Evolutionary conservation across 2,888 invertebrate species (phyloP).

Genomic region (Allolobophora icterica): DNA sequence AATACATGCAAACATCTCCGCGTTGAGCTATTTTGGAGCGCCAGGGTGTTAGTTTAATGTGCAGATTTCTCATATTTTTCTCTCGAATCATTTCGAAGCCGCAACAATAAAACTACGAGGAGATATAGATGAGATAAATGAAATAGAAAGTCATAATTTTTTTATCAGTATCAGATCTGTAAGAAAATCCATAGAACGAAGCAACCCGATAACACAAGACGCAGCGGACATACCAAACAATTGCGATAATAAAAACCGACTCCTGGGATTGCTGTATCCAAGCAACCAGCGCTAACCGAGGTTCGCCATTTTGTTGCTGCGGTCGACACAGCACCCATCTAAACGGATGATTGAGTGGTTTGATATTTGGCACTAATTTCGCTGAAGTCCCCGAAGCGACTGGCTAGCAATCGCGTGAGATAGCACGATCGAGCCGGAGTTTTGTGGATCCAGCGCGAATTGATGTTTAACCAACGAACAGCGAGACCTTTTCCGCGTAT

Average conservation of each 20-base stretch:
- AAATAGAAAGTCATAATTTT: background rate
- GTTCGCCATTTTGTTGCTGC: background rate
- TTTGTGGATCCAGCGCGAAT: background rate
- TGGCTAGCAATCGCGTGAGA: background rate
- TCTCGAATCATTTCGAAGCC: background rate
- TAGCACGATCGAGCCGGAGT: background rate
- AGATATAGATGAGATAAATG: background rate
- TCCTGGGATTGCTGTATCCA: background rate
- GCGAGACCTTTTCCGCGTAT: background rate
- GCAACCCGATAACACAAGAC: background rate
- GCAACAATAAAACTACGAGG: background rate
- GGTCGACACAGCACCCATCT: background rate
- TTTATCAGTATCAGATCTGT: background rate
- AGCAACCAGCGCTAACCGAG: background rate
- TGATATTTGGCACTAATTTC: background rate
- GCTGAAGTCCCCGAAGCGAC: background rate
- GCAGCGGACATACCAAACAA: background rate
- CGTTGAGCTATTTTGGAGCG: background rate
- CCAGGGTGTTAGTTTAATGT: background rate
- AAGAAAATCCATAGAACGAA: background rate
- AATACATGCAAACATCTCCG: background rate
- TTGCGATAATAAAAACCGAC: background rate
- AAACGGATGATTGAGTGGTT: constrained; percentile 6
- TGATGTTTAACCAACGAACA: background rate
- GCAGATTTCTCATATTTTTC: background rate